phyloP scores from a whole-genome alignment of 2,797 vertebrate species.

The Lithobates sylvaticus region DNA sequence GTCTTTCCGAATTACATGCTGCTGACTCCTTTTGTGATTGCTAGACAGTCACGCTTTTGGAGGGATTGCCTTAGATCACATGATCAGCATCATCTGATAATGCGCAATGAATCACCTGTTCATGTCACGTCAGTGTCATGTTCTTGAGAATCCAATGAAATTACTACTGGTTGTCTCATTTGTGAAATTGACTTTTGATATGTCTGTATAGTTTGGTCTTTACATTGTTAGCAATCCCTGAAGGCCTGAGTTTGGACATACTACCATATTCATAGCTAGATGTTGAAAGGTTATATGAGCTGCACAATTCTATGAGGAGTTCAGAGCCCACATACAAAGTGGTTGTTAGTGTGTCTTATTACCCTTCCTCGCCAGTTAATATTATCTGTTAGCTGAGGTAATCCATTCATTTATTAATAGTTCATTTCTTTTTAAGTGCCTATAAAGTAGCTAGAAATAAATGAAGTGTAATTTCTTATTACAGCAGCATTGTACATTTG shows the following conservation, averaged over 20 bases:
- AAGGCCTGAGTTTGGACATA: background rate
- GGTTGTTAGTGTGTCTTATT: slow-evolving; percentile 18
- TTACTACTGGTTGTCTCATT: background rate
- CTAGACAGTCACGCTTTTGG: background rate
- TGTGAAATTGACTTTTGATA: background rate
- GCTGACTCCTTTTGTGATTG: background rate
- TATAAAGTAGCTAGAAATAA: slow-evolving; percentile 51
- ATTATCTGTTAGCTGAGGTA: slow-evolving; percentile 28
- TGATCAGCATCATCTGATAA: background rate
- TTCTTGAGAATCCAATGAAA: background rate
- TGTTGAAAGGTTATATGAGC: background rate
- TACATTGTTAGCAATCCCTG: background rate
- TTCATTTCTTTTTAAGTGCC: slow-evolving; percentile 63
- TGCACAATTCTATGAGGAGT: background rate
- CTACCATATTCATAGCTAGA: background rate
- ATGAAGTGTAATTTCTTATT: slow-evolving; percentile 54
- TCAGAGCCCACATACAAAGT: background rate
- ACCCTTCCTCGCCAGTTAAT: slow-evolving; percentile 6
- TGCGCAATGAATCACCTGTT: too few species aligned
- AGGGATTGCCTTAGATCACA: background rate
- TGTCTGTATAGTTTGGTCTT: background rate
- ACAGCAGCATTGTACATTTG: slow-evolving; percentile 54
- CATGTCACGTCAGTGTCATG: too few species aligned
- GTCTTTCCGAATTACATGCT: background rate
- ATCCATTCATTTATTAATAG: slow-evolving; percentile 40